Evolutionary conservation across 2,113 vertebrate species (phyloP).

Genomic region (Colistium nudipinnis): DNA sequence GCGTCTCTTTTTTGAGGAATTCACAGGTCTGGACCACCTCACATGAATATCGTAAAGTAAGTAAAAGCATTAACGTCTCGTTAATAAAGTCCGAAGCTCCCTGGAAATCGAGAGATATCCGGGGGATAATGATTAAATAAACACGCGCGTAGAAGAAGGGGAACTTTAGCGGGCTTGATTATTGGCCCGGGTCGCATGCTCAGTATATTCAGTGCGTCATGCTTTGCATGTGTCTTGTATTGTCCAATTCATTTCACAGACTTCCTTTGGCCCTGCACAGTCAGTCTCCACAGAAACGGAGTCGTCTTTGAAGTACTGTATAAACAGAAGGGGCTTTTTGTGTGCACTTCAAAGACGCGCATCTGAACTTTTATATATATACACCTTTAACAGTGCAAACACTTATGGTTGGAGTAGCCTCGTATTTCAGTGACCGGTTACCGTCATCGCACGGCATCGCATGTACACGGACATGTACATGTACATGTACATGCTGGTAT

Average conservation of each 20-base stretch:
- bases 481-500: background rate
- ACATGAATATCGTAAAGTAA: no score
- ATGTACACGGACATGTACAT: background rate
- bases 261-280: conserved; percentile 71
- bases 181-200: conserved; percentile 23
- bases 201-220: conserved; percentile 56
- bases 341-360: conserved; percentile 72
- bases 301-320: conserved; percentile 72
- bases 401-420: conserved; percentile 24
- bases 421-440: conserved; percentile 9
- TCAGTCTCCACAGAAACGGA: conserved; percentile 57
- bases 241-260: conserved; percentile 67
- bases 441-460: background rate
- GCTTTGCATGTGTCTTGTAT: conserved; percentile 57
- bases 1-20: conserved; percentile 8
- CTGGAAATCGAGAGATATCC: conserved; percentile 21
- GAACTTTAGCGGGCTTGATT: conserved; percentile 14
- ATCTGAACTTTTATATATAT: conserved; percentile 67
- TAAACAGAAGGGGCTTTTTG: conserved; percentile 67
- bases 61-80: background rate
- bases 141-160: conserved; percentile 7
- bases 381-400: conserved; percentile 57
- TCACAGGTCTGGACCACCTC: no score
- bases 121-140: conserved; percentile 40
- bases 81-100: background rate